Conservation (phyloP, 2,113 vertebrate genomes). For the Perca fluviatilis region DNA sequence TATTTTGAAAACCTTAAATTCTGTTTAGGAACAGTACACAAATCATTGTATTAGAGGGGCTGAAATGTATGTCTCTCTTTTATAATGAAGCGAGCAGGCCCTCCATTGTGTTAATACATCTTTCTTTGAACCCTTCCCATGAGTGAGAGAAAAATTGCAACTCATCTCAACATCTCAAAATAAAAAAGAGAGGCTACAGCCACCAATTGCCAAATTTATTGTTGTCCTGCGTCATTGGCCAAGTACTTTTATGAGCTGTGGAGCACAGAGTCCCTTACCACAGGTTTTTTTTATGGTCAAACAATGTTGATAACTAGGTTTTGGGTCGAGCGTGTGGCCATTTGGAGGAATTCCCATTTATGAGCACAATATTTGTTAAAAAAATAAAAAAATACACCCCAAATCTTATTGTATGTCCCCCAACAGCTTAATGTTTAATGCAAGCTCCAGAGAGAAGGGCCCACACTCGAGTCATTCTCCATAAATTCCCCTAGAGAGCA, state of each 20-base stretch:
- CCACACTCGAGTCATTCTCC: not conserved
- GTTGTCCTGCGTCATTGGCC: no score
- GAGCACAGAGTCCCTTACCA: not conserved
- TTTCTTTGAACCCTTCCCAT: not conserved
- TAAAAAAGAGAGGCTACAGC: not conserved
- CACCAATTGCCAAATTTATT: no score
- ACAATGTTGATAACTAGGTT: not conserved
- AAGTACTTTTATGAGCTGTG: no score
- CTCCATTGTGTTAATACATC: not conserved
- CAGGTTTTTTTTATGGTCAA: not conserved
- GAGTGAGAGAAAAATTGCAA: no score
- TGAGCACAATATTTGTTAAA: not conserved
- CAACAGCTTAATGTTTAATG: not conserved
- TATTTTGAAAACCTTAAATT: not conserved
- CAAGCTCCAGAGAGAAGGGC: accelerated
- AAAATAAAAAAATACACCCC: not conserved
- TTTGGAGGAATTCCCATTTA: not conserved
- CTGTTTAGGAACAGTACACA: not conserved
- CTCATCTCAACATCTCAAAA: not conserved
- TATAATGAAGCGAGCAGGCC: not conserved
- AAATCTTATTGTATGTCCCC: not conserved
- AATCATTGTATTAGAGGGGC: not conserved
- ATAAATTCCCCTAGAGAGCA: conserved; percentile 60
- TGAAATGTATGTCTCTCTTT: not conserved
- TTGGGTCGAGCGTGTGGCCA: not conserved